These are phyloP conservation scores for Uromys caudimaculatus DNA, from an alignment of 2,797 vertebrate species.

Conservation along the genomic window DNA sequence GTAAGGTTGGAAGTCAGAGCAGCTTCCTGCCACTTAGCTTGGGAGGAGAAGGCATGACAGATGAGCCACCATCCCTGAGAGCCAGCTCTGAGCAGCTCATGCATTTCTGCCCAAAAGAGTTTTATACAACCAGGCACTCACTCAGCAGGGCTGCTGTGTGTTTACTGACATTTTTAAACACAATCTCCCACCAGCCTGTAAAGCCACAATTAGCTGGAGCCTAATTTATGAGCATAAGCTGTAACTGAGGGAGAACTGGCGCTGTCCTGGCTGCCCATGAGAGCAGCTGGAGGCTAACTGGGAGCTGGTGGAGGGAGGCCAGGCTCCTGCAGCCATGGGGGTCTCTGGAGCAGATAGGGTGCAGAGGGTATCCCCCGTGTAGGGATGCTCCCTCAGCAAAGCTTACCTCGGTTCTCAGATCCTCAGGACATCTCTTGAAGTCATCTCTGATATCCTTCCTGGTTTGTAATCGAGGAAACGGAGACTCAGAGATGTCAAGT, in stretches of 20 bases:
- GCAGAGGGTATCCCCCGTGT: not conserved
- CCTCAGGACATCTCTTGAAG: not conserved
- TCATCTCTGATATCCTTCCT: not conserved
- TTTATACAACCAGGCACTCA: constrained; percentile 56
- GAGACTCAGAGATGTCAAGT: not conserved
- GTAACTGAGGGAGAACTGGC: constrained; percentile 9
- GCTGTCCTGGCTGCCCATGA: not conserved
- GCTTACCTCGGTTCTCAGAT: not conserved
- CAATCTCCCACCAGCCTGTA: constrained; percentile 67
- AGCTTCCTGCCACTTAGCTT: not conserved
- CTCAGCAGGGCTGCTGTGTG: constrained; percentile 75
- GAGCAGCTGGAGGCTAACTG: not conserved
- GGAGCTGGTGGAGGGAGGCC: not conserved
- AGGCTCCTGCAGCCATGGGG: not conserved
- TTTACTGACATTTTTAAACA: constrained; percentile 71
- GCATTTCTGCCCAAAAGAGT: constrained; percentile 10
- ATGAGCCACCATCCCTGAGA: constrained; percentile 52
- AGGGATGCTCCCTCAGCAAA: not conserved
- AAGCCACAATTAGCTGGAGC: constrained; percentile 82
- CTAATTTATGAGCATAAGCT: constrained; percentile 82
- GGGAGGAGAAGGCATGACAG: not conserved
- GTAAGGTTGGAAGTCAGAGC: not conserved
- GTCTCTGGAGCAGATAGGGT: not conserved
- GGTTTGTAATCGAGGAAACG: not conserved
- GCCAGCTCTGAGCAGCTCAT: not conserved